These are phyloP conservation scores for Tragelaphus buxtoni DNA, from an alignment of 2,113 vertebrate species.

Conservation along the genomic window DNA sequence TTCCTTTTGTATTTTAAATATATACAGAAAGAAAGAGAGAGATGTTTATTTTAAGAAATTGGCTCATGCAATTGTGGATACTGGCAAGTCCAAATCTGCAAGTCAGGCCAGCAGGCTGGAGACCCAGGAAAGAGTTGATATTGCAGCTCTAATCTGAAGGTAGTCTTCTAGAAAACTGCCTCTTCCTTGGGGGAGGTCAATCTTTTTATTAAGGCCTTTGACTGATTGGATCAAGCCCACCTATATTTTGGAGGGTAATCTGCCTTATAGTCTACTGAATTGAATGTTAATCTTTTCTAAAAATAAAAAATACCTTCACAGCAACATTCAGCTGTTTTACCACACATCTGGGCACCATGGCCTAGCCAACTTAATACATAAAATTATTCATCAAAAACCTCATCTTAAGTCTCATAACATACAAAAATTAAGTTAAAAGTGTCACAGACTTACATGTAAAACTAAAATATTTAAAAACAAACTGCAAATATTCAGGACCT, in stretches of 20 bases:
- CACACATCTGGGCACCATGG: not conserved
- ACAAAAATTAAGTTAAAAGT: slow-evolving; percentile 16
- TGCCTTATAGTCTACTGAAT: not conserved
- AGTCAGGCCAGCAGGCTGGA: not conserved
- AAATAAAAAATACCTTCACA: not conserved
- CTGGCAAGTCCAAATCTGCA: not conserved
- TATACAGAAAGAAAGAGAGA: not conserved
- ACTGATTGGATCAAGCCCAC: not conserved
- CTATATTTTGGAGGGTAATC: not conserved
- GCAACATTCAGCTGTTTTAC: not conserved
- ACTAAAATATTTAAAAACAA: not conserved
- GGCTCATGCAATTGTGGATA: not conserved
- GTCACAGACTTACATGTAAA: not conserved
- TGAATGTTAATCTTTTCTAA: not conserved
- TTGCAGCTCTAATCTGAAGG: not conserved
- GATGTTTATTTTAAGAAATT: not conserved
- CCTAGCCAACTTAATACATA: not conserved
- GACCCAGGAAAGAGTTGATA: not conserved
- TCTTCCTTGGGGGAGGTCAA: not conserved
- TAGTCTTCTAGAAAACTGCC: not conserved
- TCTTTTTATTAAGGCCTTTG: not conserved
- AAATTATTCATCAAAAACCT: not conserved
- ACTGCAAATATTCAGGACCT: not conserved
- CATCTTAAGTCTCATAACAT: not conserved
- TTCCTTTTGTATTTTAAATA: not conserved